Percentiles rank a stretch among this genome's conserved stretches.
Conservation (phyloP, 2,888 invertebrate species). For the Drosophila paramelanica region DNA sequence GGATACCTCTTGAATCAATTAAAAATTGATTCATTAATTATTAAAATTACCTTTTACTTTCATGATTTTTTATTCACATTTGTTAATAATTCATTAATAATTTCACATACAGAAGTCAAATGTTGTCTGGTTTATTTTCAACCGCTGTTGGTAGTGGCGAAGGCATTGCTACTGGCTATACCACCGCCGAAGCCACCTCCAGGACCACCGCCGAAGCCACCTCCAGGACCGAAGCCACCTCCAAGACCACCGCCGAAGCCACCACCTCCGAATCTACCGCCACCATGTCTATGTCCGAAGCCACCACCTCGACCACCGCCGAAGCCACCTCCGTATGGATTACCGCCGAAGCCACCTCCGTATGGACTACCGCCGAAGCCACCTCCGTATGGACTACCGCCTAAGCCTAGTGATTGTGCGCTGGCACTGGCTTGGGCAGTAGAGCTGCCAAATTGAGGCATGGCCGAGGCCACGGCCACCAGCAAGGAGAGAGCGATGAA, state of each 20-base stretch:
- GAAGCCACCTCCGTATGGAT: too few relatives aligned
- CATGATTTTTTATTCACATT: slow-evolving; percentile 40
- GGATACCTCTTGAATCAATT: too few relatives aligned
- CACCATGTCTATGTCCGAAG: background rate
- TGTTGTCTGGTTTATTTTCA: slow-evolving; percentile 42
- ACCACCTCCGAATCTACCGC: slow-evolving; percentile 3
- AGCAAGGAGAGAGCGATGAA: slow-evolving; percentile 53
- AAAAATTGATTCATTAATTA: too few relatives aligned
- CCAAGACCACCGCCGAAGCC: slow-evolving; percentile 8
- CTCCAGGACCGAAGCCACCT: background rate
- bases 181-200: slow-evolving; percentile 15
- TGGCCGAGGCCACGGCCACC: slow-evolving; percentile 49
- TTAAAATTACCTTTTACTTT: background rate
- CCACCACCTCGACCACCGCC: too few relatives aligned
- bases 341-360: too few relatives aligned
- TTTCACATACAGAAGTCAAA: slow-evolving; percentile 6
- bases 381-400: slow-evolving; percentile 14
- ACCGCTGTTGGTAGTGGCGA: too few relatives aligned
- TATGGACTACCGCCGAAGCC: background rate
- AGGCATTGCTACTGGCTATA: too few relatives aligned
- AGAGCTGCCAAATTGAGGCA: slow-evolving; percentile 28
- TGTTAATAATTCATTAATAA: slow-evolving; percentile 16
- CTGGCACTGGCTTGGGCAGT: slow-evolving; percentile 36
- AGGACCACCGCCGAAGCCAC: slow-evolving; percentile 4
- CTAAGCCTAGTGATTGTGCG: background rate